Evolutionary conservation across 1,140 invertebrate genomes (phyloP).

Genomic region (Aphelinus atriplicis): DNA sequence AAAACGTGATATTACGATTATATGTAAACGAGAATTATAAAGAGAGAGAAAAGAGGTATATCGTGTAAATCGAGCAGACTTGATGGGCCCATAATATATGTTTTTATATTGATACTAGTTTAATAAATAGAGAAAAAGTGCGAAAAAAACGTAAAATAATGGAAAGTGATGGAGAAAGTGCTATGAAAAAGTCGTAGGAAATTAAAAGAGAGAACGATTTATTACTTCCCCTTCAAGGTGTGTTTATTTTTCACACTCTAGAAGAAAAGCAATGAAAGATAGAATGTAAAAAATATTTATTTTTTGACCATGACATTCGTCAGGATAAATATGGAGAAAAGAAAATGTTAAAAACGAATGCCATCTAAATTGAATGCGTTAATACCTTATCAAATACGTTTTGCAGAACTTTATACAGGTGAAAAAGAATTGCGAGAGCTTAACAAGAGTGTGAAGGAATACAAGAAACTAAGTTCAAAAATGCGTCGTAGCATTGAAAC

Average conservation of each 20-base stretch:
- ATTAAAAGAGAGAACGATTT: constrained; percentile 42
- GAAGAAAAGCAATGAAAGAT: constrained; percentile 53
- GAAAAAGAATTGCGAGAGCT: constrained; percentile 7
- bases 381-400: constrained; percentile 12
- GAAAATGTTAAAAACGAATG: neutral
- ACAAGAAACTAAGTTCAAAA: constrained; percentile 15
- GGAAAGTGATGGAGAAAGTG: constrained; percentile 27
- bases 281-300: constrained; percentile 51
- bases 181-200: constrained; percentile 22
- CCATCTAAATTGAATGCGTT: neutral
- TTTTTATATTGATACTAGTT: constrained; percentile 65
- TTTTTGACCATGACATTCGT: constrained; percentile 61
- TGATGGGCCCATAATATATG: constrained; percentile 60
- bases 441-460: constrained; percentile 3
- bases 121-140: constrained; percentile 56
- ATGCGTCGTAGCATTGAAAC: constrained; percentile 13
- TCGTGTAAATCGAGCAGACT: constrained; percentile 59
- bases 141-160: constrained; percentile 40
- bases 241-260: constrained; percentile 55
- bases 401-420: constrained; percentile 15
- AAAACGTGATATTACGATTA: constrained; percentile 57
- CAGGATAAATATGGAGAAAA: constrained; percentile 11
- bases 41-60: constrained; percentile 51
- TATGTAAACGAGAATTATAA: constrained; percentile 44
- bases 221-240: constrained; percentile 52